A percentile compares a stretch with the other conserved stretches of the same genome.
Evolutionary conservation across 2,888 invertebrate genomes (phyloP).

Genomic region (Dynastes grantii): DNA sequence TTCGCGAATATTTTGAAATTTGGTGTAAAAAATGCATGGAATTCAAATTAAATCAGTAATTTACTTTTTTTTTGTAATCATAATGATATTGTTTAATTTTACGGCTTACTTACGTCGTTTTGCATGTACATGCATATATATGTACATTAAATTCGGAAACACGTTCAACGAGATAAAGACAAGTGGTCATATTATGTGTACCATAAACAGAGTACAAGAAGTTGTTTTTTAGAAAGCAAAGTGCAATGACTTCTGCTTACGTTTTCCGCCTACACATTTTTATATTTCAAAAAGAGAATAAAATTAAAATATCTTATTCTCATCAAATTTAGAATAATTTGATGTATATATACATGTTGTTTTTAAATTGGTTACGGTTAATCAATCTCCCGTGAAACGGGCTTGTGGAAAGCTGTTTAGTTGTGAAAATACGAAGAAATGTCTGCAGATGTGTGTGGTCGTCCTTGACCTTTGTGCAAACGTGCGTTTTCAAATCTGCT

Average conservation of each 20-base stretch:
- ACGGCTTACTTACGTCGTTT: not conserved
- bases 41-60: too few relatives aligned
- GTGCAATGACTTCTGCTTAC: constrained; percentile 27
- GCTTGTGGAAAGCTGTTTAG: too few relatives aligned
- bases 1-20: too few relatives aligned
- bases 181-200: not conserved
- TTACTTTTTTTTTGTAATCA: too few relatives aligned
- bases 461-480: constrained; percentile 17
- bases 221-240: constrained; percentile 26
- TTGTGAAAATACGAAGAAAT: not conserved
- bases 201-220: constrained; percentile 17
- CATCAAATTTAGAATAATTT: too few relatives aligned
- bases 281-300: not conserved
- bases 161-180: not conserved
- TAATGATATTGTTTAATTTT: too few relatives aligned
- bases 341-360: too few relatives aligned
- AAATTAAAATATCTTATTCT: too few relatives aligned
- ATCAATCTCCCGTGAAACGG: not conserved
- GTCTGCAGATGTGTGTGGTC: not conserved
- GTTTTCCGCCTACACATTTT: not conserved
- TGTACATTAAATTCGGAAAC: not conserved
- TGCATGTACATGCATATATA: not conserved
- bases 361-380: too few relatives aligned
- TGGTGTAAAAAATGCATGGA: too few relatives aligned
- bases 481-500: not conserved